A percentile compares a stretch with the other conserved stretches of the same genome.
Conservation (phyloP, 1,140 invertebrate genomes). For the Hyles vespertilio region DNA sequence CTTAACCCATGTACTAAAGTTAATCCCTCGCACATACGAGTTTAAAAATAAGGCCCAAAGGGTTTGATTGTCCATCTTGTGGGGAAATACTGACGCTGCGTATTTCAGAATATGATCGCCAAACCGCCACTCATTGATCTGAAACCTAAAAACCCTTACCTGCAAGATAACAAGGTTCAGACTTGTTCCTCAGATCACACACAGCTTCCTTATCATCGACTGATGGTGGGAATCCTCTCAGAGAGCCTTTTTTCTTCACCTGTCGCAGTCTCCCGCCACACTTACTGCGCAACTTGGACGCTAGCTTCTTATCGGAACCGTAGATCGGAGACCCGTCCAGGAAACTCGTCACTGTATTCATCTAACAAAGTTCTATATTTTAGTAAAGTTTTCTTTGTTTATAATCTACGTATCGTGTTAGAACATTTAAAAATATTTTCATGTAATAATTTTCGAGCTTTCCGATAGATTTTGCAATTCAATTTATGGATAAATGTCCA, state of each 20-base stretch:
- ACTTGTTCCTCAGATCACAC: conserved; percentile 80
- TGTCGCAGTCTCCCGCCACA: conserved; percentile 70
- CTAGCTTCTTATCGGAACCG: conserved; percentile 69
- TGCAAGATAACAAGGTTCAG: conserved; percentile 79
- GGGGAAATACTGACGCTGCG: no score
- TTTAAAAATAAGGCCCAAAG: no score
- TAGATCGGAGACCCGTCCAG: conserved; percentile 83
- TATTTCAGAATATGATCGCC: no score
- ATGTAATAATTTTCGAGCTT: no score
- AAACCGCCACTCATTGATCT: conserved; percentile 31
- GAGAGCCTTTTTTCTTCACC: conserved; percentile 48
- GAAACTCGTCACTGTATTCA: conserved; percentile 83
- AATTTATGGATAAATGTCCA: no score
- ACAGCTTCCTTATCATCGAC: conserved; percentile 78
- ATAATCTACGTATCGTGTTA: no score
- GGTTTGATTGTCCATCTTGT: no score
- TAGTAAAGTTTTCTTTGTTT: no score
- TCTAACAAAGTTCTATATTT: conserved; percentile 48
- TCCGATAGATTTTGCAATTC: no score
- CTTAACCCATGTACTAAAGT: no score
- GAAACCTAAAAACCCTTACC: conserved; percentile 69
- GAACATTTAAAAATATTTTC: no score
- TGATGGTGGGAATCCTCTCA: conserved; percentile 76
- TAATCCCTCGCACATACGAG: no score
- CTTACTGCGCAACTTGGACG: conserved; percentile 67